Evolutionary conservation across 2,113 vertebrate species (phyloP).

Genomic region (Ochotona curzoniae): DNA sequence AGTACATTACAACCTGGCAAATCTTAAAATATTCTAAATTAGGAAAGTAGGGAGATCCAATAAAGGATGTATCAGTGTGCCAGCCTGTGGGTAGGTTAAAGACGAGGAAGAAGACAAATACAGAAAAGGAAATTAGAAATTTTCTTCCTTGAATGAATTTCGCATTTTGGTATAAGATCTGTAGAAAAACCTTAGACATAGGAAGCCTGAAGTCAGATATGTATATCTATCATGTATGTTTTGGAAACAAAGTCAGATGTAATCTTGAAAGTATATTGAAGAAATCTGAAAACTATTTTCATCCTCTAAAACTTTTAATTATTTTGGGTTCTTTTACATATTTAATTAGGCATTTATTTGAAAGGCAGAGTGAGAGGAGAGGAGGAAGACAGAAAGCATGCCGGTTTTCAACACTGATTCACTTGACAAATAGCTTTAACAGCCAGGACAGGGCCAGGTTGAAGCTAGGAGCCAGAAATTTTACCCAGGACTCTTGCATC

Average conservation of each 20-base stretch:
- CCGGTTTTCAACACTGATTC: too few relatives aligned
- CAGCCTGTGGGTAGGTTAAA: neutral
- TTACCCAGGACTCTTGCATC: too few relatives aligned
- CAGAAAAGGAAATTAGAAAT: neutral
- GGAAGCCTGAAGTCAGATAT: neutral
- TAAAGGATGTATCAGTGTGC: neutral
- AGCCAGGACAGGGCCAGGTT: too few relatives aligned
- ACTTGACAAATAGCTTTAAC: too few relatives aligned
- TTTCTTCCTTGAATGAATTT: constrained; percentile 3
- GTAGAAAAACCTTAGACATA: neutral
- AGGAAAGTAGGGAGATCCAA: neutral
- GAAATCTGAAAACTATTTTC: neutral
- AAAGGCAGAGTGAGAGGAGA: too few relatives aligned
- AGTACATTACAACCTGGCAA: neutral
- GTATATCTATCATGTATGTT: neutral
- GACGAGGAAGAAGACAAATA: neutral
- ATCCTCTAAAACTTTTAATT: neutral
- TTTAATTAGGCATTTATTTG: too few relatives aligned
- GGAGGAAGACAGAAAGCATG: too few relatives aligned
- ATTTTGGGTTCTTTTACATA: neutral
- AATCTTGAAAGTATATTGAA: neutral
- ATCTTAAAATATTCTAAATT: constrained; percentile 26
- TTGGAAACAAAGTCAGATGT: neutral
- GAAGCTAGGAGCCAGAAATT: too few relatives aligned
- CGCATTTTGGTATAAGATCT: neutral